Percentiles rank a stretch among this genome's conserved stretches.
These are phyloP conservation scores for Empis livida DNA, from an alignment of 2,888 invertebrate genomes.

Conservation along the genomic window DNA sequence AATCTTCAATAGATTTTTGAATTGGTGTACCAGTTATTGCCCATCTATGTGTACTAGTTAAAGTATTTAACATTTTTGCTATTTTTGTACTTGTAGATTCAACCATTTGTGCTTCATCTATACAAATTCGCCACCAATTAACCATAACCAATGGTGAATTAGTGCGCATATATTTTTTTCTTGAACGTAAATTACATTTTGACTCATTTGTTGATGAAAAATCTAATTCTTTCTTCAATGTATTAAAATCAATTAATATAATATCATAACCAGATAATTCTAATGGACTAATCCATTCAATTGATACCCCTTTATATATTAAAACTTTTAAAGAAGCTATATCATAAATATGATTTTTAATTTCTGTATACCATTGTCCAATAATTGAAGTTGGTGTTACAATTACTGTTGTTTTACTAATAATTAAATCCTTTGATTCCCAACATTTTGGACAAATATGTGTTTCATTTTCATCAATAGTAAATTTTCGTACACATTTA, in stretches of 20 bases:
- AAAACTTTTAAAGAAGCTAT: constrained; percentile 37
- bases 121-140: constrained; percentile 62
- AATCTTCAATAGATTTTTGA: constrained; percentile 43
- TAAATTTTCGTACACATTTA: constrained; percentile 41
- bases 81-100: constrained; percentile 45
- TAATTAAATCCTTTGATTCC: constrained; percentile 21
- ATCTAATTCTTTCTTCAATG: constrained; percentile 47
- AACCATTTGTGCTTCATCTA: constrained; percentile 74
- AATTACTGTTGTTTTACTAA: constrained; percentile 54
- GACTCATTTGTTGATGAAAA: constrained; percentile 40
- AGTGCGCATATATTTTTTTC: constrained; percentile 48
- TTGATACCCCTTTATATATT: constrained; percentile 38
- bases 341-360: constrained; percentile 44
- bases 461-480: constrained; percentile 18
- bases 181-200: constrained; percentile 37
- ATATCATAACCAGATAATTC: constrained; percentile 52
- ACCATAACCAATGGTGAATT: constrained; percentile 54
- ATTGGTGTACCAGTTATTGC: constrained; percentile 63
- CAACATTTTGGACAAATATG: constrained; percentile 58
- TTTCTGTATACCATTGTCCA: constrained; percentile 61
- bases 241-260: constrained; percentile 57
- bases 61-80: constrained; percentile 34
- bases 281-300: constrained; percentile 39
- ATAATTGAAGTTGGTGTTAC: constrained; percentile 54
- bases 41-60: constrained; percentile 51